Evolutionary conservation across 1,140 invertebrate species (phyloP).

Genomic region (Amphibalanus amphitrite): DNA sequence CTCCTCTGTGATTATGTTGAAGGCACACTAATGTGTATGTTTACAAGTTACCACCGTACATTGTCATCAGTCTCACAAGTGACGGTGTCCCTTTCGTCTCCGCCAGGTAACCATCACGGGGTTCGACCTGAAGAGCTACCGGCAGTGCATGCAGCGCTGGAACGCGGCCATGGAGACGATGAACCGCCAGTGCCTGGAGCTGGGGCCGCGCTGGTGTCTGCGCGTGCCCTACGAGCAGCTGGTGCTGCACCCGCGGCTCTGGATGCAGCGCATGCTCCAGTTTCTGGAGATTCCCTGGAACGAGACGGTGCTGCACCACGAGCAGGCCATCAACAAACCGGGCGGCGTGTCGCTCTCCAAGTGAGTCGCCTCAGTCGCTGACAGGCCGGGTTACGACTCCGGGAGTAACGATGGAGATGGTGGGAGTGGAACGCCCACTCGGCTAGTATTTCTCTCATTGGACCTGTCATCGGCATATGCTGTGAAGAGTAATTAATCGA

Average conservation of each 20-base stretch:
- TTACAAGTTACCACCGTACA: too few relatives aligned
- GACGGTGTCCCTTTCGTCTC: too few relatives aligned
- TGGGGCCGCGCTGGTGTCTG: constrained; percentile 68
- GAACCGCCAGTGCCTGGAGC: constrained; percentile 79
- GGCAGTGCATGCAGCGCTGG: constrained; percentile 89
- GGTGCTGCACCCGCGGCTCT: constrained; percentile 75
- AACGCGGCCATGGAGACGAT: constrained; percentile 86
- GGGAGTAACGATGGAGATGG: too few relatives aligned
- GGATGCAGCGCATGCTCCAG: constrained; percentile 73
- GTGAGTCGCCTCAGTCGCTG: constrained; percentile 12
- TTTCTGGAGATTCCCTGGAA: constrained; percentile 92
- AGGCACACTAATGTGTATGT: too few relatives aligned
- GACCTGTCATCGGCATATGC: too few relatives aligned
- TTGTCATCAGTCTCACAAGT: too few relatives aligned
- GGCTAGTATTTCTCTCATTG: too few relatives aligned
- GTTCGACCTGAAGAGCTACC: constrained; percentile 82
- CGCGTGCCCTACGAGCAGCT: constrained; percentile 92
- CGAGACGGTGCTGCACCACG: constrained; percentile 89
- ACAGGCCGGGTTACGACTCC: background rate
- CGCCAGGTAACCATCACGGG: constrained; percentile 91
- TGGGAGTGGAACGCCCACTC: too few relatives aligned
- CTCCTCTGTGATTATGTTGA: too few relatives aligned
- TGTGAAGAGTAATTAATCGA: too few relatives aligned
- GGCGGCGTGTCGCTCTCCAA: constrained; percentile 58
- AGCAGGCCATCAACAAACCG: constrained; percentile 88